Conservation (phyloP, 2,797 vertebrate species). For the Sus cebifrons region DNA sequence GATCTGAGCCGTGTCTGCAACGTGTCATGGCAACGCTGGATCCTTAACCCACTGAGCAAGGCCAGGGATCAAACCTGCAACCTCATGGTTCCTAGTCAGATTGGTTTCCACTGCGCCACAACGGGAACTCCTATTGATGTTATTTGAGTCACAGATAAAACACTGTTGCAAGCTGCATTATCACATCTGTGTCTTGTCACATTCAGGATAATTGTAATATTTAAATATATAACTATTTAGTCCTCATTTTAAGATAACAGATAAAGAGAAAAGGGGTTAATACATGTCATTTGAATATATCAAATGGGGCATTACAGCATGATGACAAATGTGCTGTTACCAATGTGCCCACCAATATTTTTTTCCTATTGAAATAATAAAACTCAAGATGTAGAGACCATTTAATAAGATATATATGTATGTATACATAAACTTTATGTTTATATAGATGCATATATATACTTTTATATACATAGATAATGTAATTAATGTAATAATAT, state of each 20-base stretch:
- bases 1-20: no score
- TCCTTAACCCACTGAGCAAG: no score
- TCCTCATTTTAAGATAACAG: neutral
- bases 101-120: no score
- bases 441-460: no score
- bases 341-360: neutral
- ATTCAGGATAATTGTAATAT: neutral
- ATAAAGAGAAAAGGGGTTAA: neutral
- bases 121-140: neutral
- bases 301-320: neutral
- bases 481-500: neutral
- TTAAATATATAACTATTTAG: slow-evolving; percentile 7
- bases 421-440: neutral
- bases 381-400: neutral
- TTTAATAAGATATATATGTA: neutral
- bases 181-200: neutral
- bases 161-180: neutral
- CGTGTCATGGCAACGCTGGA: no score
- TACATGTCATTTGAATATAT: neutral
- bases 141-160: neutral
- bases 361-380: neutral
- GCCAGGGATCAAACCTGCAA: no score
- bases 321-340: neutral
- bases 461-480: neutral
- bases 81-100: no score